phyloP scores from a whole-genome alignment of 2,888 invertebrate genomes.

The Tolmerus cingulatus region DNA sequence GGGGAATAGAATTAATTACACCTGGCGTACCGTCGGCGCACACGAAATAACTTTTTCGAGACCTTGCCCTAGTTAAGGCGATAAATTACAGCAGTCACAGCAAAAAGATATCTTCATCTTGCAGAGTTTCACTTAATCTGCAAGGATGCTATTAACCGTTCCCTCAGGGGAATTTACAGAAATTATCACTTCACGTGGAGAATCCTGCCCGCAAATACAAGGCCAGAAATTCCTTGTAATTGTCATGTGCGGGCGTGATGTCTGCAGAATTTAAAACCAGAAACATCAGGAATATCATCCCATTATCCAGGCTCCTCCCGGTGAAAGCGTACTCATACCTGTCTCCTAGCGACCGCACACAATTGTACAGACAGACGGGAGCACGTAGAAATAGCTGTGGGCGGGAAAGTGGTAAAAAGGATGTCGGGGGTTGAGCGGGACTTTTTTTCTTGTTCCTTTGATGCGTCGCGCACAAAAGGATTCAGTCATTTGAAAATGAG shows the following conservation, averaged over 20 bases:
- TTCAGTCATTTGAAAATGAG: constrained; percentile 17
- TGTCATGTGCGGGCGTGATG: constrained; percentile 33
- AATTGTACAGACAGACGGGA: not conserved
- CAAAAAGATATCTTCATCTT: not conserved
- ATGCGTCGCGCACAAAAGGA: constrained; percentile 8
- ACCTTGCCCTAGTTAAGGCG: not conserved
- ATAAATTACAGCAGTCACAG: not conserved
- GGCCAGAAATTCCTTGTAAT: constrained; percentile 25
- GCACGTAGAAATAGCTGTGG: not conserved
- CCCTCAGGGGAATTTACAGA: constrained; percentile 19
- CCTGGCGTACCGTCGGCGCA: too few relatives aligned
- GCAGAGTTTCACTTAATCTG: not conserved
- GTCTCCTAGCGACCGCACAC: not conserved
- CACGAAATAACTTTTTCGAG: not conserved
- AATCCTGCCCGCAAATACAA: constrained; percentile 22
- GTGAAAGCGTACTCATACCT: not conserved
- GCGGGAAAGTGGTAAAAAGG: not conserved
- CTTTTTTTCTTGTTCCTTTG: not conserved
- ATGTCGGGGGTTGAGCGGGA: not conserved
- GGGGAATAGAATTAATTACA: not conserved
- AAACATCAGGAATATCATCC: constrained; percentile 7
- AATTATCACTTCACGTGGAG: constrained; percentile 40
- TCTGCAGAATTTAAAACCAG: constrained; percentile 24
- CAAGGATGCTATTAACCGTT: constrained; percentile 16
- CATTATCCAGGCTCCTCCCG: not conserved